A percentile compares a stretch with the other conserved stretches of the same genome.
Evolutionary conservation across 2,113 vertebrate genomes (phyloP).

Genomic region (Hemiscyllium ocellatum): DNA sequence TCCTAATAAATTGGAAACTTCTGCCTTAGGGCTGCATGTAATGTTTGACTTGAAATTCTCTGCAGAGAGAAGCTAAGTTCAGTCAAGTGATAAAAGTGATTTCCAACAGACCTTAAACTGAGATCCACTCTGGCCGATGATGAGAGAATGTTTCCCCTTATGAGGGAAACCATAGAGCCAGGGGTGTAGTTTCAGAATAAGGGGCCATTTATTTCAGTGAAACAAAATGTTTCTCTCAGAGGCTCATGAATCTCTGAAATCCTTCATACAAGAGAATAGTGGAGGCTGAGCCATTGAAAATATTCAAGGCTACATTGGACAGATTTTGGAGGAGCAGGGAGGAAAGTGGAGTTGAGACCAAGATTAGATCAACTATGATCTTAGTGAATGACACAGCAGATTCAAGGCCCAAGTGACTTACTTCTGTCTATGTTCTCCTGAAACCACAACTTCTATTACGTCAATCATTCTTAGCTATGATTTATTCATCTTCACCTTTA

Average conservation of each 20-base stretch:
- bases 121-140: neutral
- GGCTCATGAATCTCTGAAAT: neutral
- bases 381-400: no score
- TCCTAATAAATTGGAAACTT: neutral
- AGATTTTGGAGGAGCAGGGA: neutral
- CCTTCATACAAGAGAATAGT: no score
- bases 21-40: neutral
- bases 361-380: neutral
- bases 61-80: neutral
- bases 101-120: neutral
- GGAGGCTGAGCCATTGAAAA: neutral
- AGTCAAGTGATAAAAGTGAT: neutral
- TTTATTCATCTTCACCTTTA: neutral
- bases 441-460: neutral
- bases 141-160: neutral
- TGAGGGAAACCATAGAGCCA: neutral
- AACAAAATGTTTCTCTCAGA: neutral
- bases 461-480: neutral
- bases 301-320: neutral
- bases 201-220: no score
- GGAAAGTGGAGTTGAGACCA: neutral
- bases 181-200: neutral
- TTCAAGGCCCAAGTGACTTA: no score
- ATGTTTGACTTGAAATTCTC: neutral
- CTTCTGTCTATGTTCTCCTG: no score